Percentiles rank a stretch among this genome's conserved stretches.
Evolutionary conservation across 2,113 vertebrate genomes (phyloP).

Genomic region (Clinocottus analis): DNA sequence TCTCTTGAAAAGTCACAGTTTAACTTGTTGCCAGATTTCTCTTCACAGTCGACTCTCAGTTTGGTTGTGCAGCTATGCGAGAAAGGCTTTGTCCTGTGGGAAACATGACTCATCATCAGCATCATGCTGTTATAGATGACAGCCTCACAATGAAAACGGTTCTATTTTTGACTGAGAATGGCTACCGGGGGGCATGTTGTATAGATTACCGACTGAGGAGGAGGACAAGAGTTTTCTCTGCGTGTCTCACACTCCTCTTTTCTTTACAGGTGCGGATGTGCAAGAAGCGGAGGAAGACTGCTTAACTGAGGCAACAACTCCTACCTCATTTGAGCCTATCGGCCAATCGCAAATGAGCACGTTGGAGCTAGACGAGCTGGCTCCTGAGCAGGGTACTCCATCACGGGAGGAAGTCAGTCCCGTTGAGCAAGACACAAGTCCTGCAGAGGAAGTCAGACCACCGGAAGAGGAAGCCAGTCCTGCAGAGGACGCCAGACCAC

Average conservation of each 20-base stretch:
- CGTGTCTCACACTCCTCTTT: slow-evolving; percentile 28
- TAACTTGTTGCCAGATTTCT: slow-evolving; percentile 34
- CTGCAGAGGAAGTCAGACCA: slow-evolving; percentile 30
- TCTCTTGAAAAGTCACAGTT: slow-evolving; percentile 24
- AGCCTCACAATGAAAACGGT: slow-evolving; percentile 55
- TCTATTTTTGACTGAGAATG: slow-evolving; percentile 69
- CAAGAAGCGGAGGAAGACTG: slow-evolving; percentile 71
- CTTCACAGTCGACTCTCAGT: slow-evolving; percentile 41
- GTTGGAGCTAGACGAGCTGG: slow-evolving; percentile 76
- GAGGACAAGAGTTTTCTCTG: slow-evolving; percentile 12
- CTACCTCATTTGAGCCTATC: slow-evolving; percentile 51
- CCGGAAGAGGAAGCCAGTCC: slow-evolving; percentile 42
- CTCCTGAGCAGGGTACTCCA: slow-evolving; percentile 26
- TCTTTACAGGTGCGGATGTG: slow-evolving; percentile 69
- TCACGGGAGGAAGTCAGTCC: slow-evolving; percentile 37
- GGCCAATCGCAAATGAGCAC: slow-evolving; percentile 76
- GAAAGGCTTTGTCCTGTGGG: slow-evolving; percentile 56
- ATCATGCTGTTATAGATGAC: slow-evolving; percentile 67
- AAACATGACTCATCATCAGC: slow-evolving; percentile 70
- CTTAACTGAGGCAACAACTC: slow-evolving; percentile 65
- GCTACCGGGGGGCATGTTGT: slow-evolving; percentile 43
- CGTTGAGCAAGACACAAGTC: slow-evolving; percentile 30
- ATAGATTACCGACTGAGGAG: slow-evolving; percentile 36
- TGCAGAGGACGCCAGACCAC: slow-evolving; percentile 1
- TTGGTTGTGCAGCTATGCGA: slow-evolving; percentile 48